Evolutionary conservation across 2,797 vertebrate genomes (phyloP).

Genomic region (Chelmon rostratus): DNA sequence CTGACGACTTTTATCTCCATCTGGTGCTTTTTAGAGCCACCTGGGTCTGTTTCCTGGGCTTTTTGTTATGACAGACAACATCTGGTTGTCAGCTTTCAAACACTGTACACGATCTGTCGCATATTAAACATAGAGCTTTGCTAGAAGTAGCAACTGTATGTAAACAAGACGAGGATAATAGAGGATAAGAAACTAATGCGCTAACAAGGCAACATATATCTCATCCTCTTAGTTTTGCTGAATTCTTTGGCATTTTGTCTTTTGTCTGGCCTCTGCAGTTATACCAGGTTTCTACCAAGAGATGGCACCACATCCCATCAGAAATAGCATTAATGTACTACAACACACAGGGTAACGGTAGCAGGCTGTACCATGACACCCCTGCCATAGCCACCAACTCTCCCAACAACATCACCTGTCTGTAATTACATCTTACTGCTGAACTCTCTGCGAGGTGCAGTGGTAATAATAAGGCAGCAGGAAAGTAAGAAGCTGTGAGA

Average conservation of each 20-base stretch:
- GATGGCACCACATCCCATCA: constrained; percentile 50
- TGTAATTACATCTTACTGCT: constrained; percentile 29
- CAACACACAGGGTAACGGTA: neutral
- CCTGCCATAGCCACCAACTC: neutral
- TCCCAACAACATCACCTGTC: constrained; percentile 12
- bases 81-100: constrained; percentile 37
- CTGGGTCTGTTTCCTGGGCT: constrained; percentile 35
- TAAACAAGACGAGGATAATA: neutral
- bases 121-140: neutral
- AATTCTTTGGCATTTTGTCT: neutral
- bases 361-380: neutral
- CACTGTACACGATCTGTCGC: neutral
- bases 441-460: constrained; percentile 10
- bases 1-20: constrained; percentile 50
- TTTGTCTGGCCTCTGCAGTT: neutral
- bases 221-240: neutral
- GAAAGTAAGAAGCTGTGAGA: neutral
- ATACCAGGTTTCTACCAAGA: constrained; percentile 32
- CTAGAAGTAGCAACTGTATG: neutral
- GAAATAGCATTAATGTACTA: no score
- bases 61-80: constrained; percentile 48
- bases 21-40: constrained; percentile 48
- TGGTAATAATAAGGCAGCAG: neutral
- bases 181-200: neutral
- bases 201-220: neutral